Percentiles rank a stretch among this genome's conserved stretches.
Evolutionary conservation across 2,113 vertebrate species (phyloP).

Genomic region (Picathartes gymnocephalus): DNA sequence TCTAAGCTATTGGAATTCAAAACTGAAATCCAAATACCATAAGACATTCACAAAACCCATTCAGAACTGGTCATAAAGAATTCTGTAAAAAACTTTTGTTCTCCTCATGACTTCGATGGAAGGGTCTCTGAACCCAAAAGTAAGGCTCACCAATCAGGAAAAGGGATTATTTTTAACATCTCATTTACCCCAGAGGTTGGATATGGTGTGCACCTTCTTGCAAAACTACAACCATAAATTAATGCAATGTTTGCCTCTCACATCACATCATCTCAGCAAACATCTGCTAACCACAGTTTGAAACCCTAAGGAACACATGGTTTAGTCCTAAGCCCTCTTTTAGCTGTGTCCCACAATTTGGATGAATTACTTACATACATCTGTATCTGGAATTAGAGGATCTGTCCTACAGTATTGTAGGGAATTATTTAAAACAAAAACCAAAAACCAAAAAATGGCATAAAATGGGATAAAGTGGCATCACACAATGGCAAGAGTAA

Average conservation of each 20-base stretch:
- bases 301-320: neutral
- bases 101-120: neutral
- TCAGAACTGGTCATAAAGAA: fast-evolving
- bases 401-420: neutral
- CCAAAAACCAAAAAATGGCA: neutral
- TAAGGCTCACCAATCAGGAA: neutral
- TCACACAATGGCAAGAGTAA: neutral
- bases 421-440: neutral
- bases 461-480: neutral
- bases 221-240: neutral
- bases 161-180: neutral
- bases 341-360: neutral
- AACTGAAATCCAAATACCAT: neutral
- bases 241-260: neutral
- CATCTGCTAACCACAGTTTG: neutral
- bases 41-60: neutral
- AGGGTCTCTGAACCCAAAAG: neutral
- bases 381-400: neutral
- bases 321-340: neutral
- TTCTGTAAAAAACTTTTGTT: neutral
- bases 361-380: neutral
- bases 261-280: neutral
- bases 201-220: neutral
- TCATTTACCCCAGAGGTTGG: neutral
- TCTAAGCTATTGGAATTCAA: neutral